These are phyloP conservation scores for Baryphthengus martii DNA, from an alignment of 2,113 vertebrate genomes.

Conservation along the genomic window DNA sequence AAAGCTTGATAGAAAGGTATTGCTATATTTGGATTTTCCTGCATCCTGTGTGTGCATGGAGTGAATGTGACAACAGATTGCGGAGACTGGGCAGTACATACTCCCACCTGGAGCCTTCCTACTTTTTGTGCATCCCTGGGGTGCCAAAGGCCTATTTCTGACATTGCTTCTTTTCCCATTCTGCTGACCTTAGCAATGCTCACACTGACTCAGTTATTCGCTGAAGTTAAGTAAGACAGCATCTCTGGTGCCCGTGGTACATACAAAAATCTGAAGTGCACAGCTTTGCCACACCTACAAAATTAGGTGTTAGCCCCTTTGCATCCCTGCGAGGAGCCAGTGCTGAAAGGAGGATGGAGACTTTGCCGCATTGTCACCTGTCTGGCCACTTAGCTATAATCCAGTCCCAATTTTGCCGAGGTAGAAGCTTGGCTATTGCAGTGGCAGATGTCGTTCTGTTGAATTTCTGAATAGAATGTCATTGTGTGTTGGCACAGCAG, in stretches of 20 bases:
- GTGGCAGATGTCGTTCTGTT: conserved; percentile 13
- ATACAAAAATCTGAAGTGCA: background rate
- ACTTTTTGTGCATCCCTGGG: background rate
- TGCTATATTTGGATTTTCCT: background rate
- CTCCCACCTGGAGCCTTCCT: background rate
- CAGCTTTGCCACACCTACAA: background rate
- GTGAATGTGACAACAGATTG: background rate
- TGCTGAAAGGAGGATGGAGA: background rate
- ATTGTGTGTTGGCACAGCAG: background rate
- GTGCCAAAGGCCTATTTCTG: background rate
- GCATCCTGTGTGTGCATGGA: background rate
- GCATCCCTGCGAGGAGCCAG: background rate
- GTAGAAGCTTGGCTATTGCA: background rate
- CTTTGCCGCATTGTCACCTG: background rate
- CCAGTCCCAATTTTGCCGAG: background rate
- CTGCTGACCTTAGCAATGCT: background rate
- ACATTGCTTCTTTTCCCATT: background rate
- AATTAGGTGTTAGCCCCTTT: background rate
- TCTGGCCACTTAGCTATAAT: background rate
- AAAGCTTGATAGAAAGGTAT: background rate
- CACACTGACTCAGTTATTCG: background rate
- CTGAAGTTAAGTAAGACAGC: background rate
- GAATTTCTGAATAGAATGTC: conserved; percentile 23
- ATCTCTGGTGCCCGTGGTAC: background rate
- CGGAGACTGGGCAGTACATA: background rate